phyloP scores from a whole-genome alignment of 2,797 vertebrate species.

The Ctenosaura bakeri region DNA sequence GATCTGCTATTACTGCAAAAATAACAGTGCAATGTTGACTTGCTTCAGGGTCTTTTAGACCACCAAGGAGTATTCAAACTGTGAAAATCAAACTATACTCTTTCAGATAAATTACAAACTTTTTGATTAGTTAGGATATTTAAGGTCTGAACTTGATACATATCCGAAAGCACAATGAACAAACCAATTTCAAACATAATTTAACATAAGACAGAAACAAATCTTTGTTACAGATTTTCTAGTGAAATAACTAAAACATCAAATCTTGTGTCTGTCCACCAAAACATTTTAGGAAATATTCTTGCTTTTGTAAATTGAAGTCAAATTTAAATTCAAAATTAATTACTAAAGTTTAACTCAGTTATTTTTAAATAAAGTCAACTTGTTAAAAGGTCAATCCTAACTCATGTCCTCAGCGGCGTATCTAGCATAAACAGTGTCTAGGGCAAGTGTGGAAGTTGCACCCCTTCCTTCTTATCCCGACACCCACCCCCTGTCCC shows the following conservation, averaged over 20 bases:
- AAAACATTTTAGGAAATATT: neutral
- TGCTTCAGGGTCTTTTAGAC: constrained; percentile 54
- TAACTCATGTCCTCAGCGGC: neutral
- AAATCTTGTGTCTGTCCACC: constrained; percentile 5
- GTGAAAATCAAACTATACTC: constrained; percentile 38
- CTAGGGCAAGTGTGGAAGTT: no score
- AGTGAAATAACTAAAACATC: constrained; percentile 57
- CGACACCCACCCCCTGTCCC: no score
- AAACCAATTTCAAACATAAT: constrained; percentile 58
- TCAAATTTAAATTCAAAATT: neutral
- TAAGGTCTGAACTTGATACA: constrained; percentile 50
- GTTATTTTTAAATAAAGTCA: neutral
- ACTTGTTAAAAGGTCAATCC: neutral
- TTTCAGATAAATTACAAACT: constrained; percentile 57
- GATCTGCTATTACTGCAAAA: constrained; percentile 38
- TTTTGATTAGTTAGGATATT: constrained; percentile 50
- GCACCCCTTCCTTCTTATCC: no score
- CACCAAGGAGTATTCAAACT: constrained; percentile 39
- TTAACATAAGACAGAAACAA: constrained; percentile 55
- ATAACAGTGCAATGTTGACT: constrained; percentile 17
- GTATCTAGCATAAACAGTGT: no score
- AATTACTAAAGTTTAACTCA: neutral
- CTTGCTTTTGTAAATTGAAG: neutral
- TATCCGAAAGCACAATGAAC: constrained; percentile 44
- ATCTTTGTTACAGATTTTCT: constrained; percentile 50